Conservation (phyloP, 2,113 vertebrate genomes). For the Mungos mungo region DNA sequence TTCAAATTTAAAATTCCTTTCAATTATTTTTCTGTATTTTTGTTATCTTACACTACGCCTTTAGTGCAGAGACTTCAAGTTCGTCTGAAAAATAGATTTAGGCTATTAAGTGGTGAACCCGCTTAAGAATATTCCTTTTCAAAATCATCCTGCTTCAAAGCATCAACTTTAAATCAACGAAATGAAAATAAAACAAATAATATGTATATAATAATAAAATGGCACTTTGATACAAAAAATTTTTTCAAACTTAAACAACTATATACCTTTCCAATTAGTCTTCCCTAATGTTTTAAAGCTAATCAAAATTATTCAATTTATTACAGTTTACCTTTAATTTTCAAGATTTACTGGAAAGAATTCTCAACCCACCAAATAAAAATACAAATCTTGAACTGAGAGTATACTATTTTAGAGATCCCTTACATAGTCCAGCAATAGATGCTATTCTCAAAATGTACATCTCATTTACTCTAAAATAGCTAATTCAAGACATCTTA, state of each 20-base stretch:
- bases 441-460: conserved; percentile 3
- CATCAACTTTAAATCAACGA: conserved; percentile 2
- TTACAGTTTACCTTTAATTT: neutral
- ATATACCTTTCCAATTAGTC: neutral
- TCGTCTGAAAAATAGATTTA: neutral
- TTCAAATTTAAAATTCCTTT: conserved; percentile 26
- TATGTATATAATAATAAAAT: neutral
- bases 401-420: neutral
- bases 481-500: neutral
- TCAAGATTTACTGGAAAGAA: neutral
- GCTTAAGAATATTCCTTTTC: neutral
- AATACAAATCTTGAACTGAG: neutral
- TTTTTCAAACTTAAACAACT: conserved; percentile 1
- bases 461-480: conserved; percentile 4
- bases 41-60: neutral
- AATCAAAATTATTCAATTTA: neutral
- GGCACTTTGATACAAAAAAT: neutral
- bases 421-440: neutral
- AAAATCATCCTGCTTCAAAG: neutral
- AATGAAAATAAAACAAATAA: conserved; percentile 57
- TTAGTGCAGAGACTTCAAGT: neutral
- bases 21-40: conserved; percentile 33
- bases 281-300: neutral
- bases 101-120: neutral
- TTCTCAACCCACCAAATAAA: neutral